Evolutionary conservation across 2,888 invertebrate species (phyloP), one percentile per base, ranked within the genome.

Genomic region (Pterostichus niger): DNA sequence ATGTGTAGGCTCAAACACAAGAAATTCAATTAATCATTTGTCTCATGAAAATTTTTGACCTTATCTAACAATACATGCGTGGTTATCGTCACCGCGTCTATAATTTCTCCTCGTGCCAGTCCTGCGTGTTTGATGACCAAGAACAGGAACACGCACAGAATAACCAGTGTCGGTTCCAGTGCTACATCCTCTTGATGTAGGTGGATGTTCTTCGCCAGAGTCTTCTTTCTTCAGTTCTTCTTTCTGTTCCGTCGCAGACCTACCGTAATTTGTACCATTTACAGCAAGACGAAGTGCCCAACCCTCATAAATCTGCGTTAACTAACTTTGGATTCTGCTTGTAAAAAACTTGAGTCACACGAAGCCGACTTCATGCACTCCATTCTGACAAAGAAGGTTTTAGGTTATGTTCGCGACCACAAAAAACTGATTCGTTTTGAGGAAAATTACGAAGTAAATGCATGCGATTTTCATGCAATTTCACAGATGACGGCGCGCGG

Each of bases 251-350:
- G 11, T 10, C 17, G 31, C 75, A 49, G 52, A 52, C 52, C 75
- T 52, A 31, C 52, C 54, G 75, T 75, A 75, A 75, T 75, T 75
- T 75, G 75, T 75, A 52, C 75, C 75, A 75, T 54, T 75, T 75
- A 75, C 75, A 31, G 54, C 31, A 54, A 75, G 75, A 75, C 54
- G 75, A 31, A 75, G 75, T 75, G 75, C 13, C 75, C 54, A 52
- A 75, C 75, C 52, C 54, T 75, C 49, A 75, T 75, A 75, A 75
- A 75, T 75, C 75, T 54, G 54, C 75, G 75, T 75, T 75, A 75
- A 75, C 75, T 49, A 75, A 75, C 75, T 75, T 75, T 75, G 75
- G 75, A 75, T 75, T 49, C 54, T 46, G 49, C 44, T 64, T 64
- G 71, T 71, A 46, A 71, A 71, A 71, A 71, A 71, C 17, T 59